Evolutionary conservation across 2,113 vertebrate species (phyloP).

Genomic region (Procavia capensis): DNA sequence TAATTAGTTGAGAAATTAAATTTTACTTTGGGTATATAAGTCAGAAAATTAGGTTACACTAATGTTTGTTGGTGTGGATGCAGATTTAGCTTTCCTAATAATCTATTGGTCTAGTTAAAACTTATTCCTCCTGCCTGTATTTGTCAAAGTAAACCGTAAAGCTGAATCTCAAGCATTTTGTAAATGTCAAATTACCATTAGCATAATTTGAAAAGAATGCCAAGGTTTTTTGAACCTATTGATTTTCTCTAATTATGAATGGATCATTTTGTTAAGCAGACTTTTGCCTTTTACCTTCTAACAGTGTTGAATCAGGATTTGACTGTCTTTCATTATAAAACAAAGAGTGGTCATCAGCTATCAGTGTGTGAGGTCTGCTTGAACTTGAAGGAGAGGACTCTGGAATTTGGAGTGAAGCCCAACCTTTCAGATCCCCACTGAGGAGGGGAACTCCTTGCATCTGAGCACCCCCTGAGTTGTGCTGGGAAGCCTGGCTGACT

Average conservation of each 20-base stretch:
- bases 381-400: not conserved
- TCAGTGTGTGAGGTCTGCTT: not conserved
- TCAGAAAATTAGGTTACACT: not conserved
- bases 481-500: not conserved
- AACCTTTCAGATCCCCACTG: not conserved
- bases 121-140: not conserved
- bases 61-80: not conserved
- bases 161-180: not conserved
- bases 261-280: not conserved
- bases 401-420: not conserved
- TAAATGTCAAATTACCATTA: constrained; percentile 14
- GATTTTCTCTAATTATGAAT: constrained; percentile 13
- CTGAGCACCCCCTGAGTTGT: not conserved
- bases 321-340: not conserved
- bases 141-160: not conserved
- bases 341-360: not conserved
- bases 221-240: not conserved
- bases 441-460: not conserved
- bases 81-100: not conserved
- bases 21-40: not conserved
- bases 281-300: not conserved
- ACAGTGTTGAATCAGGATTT: not conserved
- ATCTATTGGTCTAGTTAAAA: not conserved
- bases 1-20: not conserved
- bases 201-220: constrained; percentile 19